Conservation (phyloP, 1,140 invertebrate genomes). For the Anoplophora glabripennis region DNA sequence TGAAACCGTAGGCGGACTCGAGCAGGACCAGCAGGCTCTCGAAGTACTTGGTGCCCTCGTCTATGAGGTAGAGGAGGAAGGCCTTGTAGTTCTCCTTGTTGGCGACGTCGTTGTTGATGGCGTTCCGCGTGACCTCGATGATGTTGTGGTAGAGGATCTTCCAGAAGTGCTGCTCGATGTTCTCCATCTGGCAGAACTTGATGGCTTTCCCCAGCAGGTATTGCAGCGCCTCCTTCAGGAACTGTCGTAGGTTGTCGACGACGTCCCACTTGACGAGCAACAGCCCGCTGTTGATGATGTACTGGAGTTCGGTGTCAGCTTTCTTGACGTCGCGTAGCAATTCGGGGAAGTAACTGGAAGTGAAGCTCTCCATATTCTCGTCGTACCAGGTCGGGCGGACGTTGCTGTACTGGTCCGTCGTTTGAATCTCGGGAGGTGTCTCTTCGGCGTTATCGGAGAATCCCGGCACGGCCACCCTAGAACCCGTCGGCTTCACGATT, state of each 20-base stretch:
- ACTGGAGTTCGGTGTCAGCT: constrained; percentile 57
- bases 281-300: constrained; percentile 52
- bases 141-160: constrained; percentile 89
- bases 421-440: constrained; percentile 39
- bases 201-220: constrained; percentile 76
- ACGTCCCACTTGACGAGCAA: constrained; percentile 52
- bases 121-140: constrained; percentile 76
- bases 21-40: constrained; percentile 71
- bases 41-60: constrained; percentile 78
- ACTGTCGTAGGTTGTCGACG: constrained; percentile 52
- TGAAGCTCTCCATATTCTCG: constrained; percentile 54
- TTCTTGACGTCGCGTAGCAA: constrained; percentile 56
- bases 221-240: constrained; percentile 70
- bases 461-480: constrained; percentile 44
- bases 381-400: constrained; percentile 56
- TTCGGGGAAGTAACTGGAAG: constrained; percentile 52
- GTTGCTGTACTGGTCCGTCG: constrained; percentile 53
- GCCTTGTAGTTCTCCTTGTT: constrained; percentile 62
- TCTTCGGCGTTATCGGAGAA: constrained; percentile 38
- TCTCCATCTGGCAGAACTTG: constrained; percentile 84
- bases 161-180: constrained; percentile 89
- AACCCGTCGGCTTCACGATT: constrained; percentile 55
- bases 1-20: constrained; percentile 72
- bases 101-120: constrained; percentile 49
- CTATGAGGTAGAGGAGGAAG: constrained; percentile 69